Evolutionary conservation across 2,888 invertebrate genomes (phyloP).

Genomic region (Stictocephala bisonia): DNA sequence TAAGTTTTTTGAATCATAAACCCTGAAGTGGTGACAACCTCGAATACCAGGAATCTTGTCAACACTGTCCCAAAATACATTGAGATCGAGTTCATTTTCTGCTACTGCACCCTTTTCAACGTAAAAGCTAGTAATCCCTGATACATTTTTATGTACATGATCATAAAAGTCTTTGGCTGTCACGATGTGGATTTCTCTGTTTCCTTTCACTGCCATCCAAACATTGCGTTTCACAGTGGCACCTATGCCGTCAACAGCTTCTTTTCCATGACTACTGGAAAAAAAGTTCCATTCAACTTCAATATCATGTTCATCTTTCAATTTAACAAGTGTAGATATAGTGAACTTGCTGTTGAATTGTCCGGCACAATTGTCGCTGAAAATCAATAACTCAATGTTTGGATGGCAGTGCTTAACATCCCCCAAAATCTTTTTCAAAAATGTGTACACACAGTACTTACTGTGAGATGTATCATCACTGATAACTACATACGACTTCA

Average conservation of each 20-base stretch:
- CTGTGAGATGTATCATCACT: constrained; percentile 17
- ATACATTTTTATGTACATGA: constrained; percentile 32
- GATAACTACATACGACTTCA: constrained; percentile 28
- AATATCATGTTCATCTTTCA: constrained; percentile 17
- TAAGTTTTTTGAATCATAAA: constrained; percentile 19
- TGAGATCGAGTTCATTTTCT: constrained; percentile 8
- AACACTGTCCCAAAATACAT: constrained; percentile 9
- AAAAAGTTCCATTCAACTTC: constrained; percentile 30
- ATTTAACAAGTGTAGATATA: constrained; percentile 17
- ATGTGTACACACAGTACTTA: constrained; percentile 18
- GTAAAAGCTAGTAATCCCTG: constrained; percentile 30
- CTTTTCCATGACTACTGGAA: constrained; percentile 35
- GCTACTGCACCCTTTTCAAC: not conserved
- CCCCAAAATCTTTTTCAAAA: constrained; percentile 8
- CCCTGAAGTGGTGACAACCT: not conserved
- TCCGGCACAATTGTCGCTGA: constrained; percentile 13
- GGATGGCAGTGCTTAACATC: constrained; percentile 15
- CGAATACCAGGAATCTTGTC: constrained; percentile 4
- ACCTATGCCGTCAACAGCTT: constrained; percentile 26
- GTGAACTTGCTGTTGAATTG: constrained; percentile 21
- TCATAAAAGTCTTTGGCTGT: constrained; percentile 35
- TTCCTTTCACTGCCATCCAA: constrained; percentile 30
- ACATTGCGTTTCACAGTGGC: constrained; percentile 20
- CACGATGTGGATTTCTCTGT: constrained; percentile 16
- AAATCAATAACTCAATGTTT: constrained; percentile 13